Conservation (phyloP, 2,797 vertebrate species). For the Sebastes baramenuke region DNA sequence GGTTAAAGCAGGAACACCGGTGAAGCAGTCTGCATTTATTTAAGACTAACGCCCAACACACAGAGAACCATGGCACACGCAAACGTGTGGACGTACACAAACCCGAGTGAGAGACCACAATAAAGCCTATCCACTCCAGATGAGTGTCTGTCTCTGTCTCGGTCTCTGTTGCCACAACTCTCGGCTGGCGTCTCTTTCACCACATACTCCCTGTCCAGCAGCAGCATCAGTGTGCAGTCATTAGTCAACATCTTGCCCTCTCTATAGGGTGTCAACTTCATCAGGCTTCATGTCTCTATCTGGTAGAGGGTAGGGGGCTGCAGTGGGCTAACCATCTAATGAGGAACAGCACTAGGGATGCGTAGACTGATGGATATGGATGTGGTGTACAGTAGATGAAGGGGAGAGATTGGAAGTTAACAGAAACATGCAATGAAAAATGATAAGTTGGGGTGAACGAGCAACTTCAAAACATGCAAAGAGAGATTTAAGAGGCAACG, state of each 20-base stretch:
- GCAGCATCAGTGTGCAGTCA: constrained; percentile 37
- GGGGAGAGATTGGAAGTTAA: constrained; percentile 9
- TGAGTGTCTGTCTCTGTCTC: constrained; percentile 6
- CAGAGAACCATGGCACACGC: neutral
- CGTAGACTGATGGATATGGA: constrained; percentile 19
- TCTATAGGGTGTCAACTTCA: constrained; percentile 19
- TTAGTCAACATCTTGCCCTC: constrained; percentile 53
- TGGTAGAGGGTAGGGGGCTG: neutral
- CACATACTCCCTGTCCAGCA: constrained; percentile 28
- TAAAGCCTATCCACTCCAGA: constrained; percentile 23
- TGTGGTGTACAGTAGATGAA: constrained; percentile 28
- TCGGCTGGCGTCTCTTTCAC: constrained; percentile 32
- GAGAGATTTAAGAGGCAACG: constrained; percentile 16
- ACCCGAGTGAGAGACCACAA: constrained; percentile 14
- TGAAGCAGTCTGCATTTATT: neutral
- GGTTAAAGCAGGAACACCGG: neutral
- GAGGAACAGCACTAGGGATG: constrained; percentile 34
- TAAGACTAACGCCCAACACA: neutral
- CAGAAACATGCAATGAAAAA: constrained; percentile 29
- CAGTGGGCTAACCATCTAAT: constrained; percentile 35
- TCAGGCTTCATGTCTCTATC: constrained; percentile 47
- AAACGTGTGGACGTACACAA: neutral
- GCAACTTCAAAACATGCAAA: constrained; percentile 16
- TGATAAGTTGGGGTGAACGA: neutral
- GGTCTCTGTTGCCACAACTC: neutral